Base-by-base conservation (phyloP, 2,797 vertebrate genomes). In the Craterocephalus amniculus region DNA sequence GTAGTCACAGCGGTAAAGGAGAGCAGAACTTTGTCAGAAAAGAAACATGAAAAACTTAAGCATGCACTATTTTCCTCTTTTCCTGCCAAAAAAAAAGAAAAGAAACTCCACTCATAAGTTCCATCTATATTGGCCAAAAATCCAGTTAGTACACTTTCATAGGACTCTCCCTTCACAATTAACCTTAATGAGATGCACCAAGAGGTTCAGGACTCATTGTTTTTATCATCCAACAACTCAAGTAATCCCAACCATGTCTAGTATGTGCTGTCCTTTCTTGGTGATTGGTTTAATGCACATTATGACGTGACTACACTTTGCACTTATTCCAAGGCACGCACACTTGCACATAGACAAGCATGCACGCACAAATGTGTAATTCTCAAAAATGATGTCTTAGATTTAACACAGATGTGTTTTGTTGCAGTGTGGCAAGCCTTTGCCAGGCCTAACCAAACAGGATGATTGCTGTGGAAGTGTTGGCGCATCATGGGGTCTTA, bases 381-480 rank as follows among this genome's bases (percentile, higher is more conserved):
- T 79, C 56, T 79, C 18, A 68, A 79, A 87, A 81, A 49, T 63
- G n/a, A 48, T 71, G 73, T 67, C 72, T 67, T 58, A 80, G 83
- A 85, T 89, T 74, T 87, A 86, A 90, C 67, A 82, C 86, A 88
- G 87, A 89, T 93, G 88, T 90, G 68, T 91, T 84, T 87, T 87
- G 74, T 93, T 73, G 3, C 82, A 98, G 97, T 98, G 97, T 87
- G 95, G 95, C 76, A 96, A 96, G 83, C 96, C 97, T 35, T 87
- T 98, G 74, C 95, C 94, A 58, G 96, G 97, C 72, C 92, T 97
- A 79, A 95, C 95, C 72, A 94, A 94, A 88, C 95, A 96, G 82
- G 97, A 99, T 61, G 97, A 98, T 88, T 99, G 97, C 91, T 99
- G 97, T 5, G 96, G 96, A 86, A 97, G 96, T 4, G 93, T 99